phyloP scores from a whole-genome alignment of 2,888 invertebrate species.

The Halictus ligatus region DNA sequence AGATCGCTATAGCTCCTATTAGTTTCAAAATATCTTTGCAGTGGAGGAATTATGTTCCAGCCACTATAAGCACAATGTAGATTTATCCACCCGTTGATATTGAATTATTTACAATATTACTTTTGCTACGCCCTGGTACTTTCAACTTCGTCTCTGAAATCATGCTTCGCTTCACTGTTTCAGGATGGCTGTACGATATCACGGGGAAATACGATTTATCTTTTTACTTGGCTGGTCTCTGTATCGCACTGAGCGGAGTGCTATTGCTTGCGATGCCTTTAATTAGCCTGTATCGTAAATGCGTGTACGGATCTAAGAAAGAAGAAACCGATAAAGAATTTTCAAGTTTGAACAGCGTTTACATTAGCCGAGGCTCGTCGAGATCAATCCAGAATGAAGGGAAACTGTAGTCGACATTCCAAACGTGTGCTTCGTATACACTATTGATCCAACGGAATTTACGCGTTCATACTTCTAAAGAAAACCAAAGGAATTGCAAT shows the following conservation, averaged over 20 bases:
- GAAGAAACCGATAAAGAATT: slow-evolving; percentile 72
- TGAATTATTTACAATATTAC: not conserved
- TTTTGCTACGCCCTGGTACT: not conserved
- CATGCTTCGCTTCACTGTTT: slow-evolving; percentile 63
- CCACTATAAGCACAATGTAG: not conserved
- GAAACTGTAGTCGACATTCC: not conserved
- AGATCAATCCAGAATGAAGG: not conserved
- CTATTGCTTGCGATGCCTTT: slow-evolving; percentile 86
- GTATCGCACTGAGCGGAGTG: slow-evolving; percentile 91
- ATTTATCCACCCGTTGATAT: not conserved
- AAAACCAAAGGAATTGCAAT: slow-evolving; percentile 58
- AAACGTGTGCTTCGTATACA: not conserved
- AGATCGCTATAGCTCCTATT: not conserved
- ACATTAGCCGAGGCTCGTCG: slow-evolving; percentile 49
- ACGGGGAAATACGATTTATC: slow-evolving; percentile 91
- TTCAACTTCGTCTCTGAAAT: not conserved
- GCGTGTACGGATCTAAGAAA: slow-evolving; percentile 62
- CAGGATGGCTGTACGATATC: slow-evolving; percentile 93
- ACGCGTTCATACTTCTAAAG: slow-evolving; percentile 48
- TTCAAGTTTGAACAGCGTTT: slow-evolving; percentile 79
- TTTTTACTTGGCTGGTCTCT: slow-evolving; percentile 92
- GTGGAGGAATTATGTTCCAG: not conserved
- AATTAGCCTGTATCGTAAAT: slow-evolving; percentile 77
- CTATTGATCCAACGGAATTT: slow-evolving; percentile 48
- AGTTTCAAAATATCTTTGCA: not conserved